Conservation (phyloP, 1,140 invertebrate species). For the Dolichoris vasculosae region DNA sequence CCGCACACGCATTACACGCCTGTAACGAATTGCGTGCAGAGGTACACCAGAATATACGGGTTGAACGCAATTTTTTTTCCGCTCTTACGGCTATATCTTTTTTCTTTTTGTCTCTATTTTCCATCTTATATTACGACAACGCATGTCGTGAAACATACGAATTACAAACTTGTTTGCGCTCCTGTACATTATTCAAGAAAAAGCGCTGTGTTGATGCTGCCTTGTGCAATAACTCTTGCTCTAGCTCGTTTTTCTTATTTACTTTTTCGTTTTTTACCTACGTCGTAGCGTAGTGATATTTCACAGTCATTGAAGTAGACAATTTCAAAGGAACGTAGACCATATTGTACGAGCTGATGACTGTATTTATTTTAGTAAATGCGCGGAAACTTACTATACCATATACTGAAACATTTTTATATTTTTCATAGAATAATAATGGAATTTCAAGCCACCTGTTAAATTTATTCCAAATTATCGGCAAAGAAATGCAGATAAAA, state of each 20-base stretch:
- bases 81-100: not conserved
- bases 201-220: not conserved
- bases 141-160: not conserved
- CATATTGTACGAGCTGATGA: not conserved
- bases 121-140: not conserved
- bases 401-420: not conserved
- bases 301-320: not conserved
- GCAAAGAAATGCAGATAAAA: no score
- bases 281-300: not conserved
- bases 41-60: not conserved
- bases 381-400: not conserved
- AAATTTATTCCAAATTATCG: no score
- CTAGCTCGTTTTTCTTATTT: not conserved
- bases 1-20: not conserved
- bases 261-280: not conserved
- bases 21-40: constrained; percentile 20
- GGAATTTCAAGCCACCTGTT: no score
- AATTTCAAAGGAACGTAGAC: not conserved
- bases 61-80: not conserved
- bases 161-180: not conserved
- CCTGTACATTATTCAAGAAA: constrained; percentile 4
- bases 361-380: not conserved
- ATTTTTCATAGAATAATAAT: not conserved
- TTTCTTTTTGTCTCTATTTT: not conserved
- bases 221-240: not conserved